Evolutionary conservation across 2,797 vertebrate species (phyloP), one percentile per base, ranked within the genome.

Genomic region (Falco rusticolus): DNA sequence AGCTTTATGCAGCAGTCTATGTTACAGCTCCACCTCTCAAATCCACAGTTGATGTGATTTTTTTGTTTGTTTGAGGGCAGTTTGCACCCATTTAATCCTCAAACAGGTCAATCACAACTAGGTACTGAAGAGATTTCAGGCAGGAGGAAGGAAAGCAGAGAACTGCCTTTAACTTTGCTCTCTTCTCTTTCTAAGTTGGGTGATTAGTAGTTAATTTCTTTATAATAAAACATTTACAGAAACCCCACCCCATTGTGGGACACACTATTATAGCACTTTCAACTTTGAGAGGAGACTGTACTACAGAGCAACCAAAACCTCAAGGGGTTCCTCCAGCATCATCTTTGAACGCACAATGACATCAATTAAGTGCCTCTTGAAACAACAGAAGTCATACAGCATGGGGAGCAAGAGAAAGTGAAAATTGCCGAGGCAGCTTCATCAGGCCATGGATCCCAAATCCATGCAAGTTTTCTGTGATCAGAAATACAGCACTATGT

Each of bases 371-470:
- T 0, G 4, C 47, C 59, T 85, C 84, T 78, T 63, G 81, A 80
- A 94, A 91, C 71, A 87, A 69, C 64, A 77, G 15, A 80, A 95
- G 25, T 88, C 29, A 3, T 10, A 41, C 41, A 76, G 92, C 5
- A 0, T 14, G 69, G 65, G 65, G 89, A 96, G 75, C 81, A 71
- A 77, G 69, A 87, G 76, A 83, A 89, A 92, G 12, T 64, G 66
- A 53, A 85, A 94, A 92, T 25, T 92, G 90, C 90, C 92, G 92
- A 96, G 87, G 69, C 92, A 87, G 87, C 89, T 94, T 91, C 78
- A 71, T n/a, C 82, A 77, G 75, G 84, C 78, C 77, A 51, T 17
- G 43, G 93, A 93, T 96, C 84, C 75, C 84, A 92, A 89, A 83
- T 61, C 75, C 6, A 3, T 13, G 50, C 37, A 41, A 24, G 65